Base-by-base conservation (phyloP, 2,113 vertebrate genomes). In the Myotis yumanensis region DNA sequence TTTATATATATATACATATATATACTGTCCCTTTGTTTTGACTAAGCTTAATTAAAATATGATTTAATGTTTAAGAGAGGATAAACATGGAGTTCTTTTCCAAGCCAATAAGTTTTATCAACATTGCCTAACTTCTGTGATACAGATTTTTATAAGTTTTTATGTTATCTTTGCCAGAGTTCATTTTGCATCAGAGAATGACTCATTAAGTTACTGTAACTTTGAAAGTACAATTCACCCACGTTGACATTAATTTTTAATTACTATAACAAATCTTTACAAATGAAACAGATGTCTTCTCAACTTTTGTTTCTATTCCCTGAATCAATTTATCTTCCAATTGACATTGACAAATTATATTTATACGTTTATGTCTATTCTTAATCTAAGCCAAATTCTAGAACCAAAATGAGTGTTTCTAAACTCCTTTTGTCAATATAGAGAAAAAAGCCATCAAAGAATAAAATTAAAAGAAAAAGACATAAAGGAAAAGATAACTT, bases 171-270 rank as follows among this genome's bases (percentile, higher is more conserved):
- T 93, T 81, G 37, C 20, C 20, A 52, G 28, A 77, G 16, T 68
- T 92, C 51, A 51, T 89, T 73, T 54, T 18, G 5, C 11, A 83
- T 46, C 5, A 68, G 11, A 43, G 2, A 23, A 91, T 79, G 86
- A 52, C 2, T 95, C 46, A 80, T 75, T 32, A 76, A 73, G 7
- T 89, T 89, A 86, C 3, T 28, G 3, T 46, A 89, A 46, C 80
- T 93, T 40, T 72, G 12, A 91, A 86, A 64, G 14, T 28, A 85
- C 6, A 91, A 59, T 46, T 86, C 37, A 83, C 15, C 16, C 22
- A 89, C 59, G 7, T 51, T 68, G 35, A 75, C 11, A 76, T 71
- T 89, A 85, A 79, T 66, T 91, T 76, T 73, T 93, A 92, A 81
- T 71, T 85, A n/a, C 1, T 80, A 52, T 81, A 52, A 54, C 2